A percentile compares a stretch with the other conserved stretches of the same genome.
phyloP scores from a whole-genome alignment of 2,888 invertebrate species.

The Chironomus tentans region DNA sequence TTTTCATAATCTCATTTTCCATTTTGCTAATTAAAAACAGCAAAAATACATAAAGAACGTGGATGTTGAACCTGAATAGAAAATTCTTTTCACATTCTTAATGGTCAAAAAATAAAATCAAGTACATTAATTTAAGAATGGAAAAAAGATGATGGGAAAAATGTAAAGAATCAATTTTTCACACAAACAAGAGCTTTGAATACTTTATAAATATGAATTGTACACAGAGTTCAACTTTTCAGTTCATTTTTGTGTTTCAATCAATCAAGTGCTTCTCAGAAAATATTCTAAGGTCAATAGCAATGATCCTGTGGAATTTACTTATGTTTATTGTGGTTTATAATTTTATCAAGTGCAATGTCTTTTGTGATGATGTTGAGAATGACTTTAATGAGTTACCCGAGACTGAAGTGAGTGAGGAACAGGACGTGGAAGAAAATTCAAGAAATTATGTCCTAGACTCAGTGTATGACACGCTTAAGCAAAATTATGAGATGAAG shows the following conservation, averaged over 20 bases:
- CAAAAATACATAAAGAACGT: no score
- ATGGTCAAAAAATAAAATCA: no score
- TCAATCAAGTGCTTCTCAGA: not conserved
- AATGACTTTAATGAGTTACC: no score
- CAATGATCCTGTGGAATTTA: not conserved
- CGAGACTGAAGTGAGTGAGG: not conserved
- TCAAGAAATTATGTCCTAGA: slow-evolving; percentile 14
- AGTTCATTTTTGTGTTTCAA: not conserved
- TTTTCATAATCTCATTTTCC: no score
- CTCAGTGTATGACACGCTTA: slow-evolving; percentile 12
- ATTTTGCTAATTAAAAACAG: no score
- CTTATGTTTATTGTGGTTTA: not conserved
- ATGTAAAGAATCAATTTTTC: not conserved
- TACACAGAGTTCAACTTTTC: not conserved
- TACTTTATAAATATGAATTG: slow-evolving; percentile 6
- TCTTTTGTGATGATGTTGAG: not conserved
- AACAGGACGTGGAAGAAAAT: not conserved
- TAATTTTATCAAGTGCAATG: not conserved
- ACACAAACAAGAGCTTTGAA: not conserved
- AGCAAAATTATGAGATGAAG: slow-evolving; percentile 17
- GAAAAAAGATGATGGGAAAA: not conserved
- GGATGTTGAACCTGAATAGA: no score
- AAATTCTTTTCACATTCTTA: no score
- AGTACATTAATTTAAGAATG: not conserved
- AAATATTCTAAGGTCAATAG: not conserved